Percentiles rank a stretch among this genome's conserved stretches.
These are phyloP conservation scores for Eupithecia pulchellata DNA, from an alignment of 2,888 invertebrate genomes.

Conservation along the genomic window DNA sequence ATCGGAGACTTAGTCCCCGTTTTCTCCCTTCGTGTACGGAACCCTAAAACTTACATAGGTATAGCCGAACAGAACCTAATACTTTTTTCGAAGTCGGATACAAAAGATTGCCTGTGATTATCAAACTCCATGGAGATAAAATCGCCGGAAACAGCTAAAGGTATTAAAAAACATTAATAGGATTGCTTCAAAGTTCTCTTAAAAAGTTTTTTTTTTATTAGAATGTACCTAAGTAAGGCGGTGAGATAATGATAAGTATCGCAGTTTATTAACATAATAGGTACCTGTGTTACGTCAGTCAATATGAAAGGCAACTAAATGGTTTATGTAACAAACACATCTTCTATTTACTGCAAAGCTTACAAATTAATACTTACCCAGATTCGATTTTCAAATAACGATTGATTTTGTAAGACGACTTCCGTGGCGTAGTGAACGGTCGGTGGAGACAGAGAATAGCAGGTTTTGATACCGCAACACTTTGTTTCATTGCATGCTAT, in stretches of 20 bases:
- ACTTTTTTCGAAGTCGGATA: too few species aligned
- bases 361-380: not conserved
- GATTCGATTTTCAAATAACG: not conserved
- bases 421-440: not conserved
- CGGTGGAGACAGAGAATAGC: not conserved
- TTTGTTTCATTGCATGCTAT: not conserved
- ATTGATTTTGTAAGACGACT: not conserved
- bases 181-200: not conserved
- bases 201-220: not conserved
- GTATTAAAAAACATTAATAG: too few species aligned
- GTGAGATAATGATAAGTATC: not conserved
- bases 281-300: not conserved
- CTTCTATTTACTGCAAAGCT: conserved; percentile 7
- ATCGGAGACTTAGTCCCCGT: too few species aligned
- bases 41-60: too few species aligned
- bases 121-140: not conserved
- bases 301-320: conserved; percentile 8
- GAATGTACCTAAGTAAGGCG: not conserved
- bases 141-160: not conserved
- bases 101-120: not conserved
- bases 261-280: not conserved
- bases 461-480: not conserved
- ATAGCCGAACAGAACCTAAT: too few species aligned
- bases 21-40: too few species aligned
- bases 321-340: conserved; percentile 7